phyloP scores from a whole-genome alignment of 2,113 vertebrate genomes.

The Pterocles gutturalis region DNA sequence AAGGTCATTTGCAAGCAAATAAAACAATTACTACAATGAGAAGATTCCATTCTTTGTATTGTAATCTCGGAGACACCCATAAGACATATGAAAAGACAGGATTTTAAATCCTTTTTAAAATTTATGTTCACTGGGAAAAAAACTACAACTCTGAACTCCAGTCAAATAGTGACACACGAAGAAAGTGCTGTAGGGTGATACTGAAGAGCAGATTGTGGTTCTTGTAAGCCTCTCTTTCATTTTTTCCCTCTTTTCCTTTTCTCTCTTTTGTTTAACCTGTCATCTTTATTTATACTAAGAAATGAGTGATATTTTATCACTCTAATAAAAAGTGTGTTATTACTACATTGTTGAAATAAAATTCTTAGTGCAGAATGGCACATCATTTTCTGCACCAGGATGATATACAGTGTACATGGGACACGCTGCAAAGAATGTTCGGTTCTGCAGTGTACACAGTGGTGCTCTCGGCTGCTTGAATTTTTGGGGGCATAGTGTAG shows the following conservation, averaged over 20 bases:
- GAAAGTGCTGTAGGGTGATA: not conserved
- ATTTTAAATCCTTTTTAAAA: not conserved
- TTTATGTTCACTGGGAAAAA: not conserved
- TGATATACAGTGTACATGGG: not conserved
- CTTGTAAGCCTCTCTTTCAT: not conserved
- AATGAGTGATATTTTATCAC: conserved; percentile 24
- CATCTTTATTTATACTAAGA: conserved; percentile 32
- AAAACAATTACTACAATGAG: not conserved
- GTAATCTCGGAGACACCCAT: not conserved
- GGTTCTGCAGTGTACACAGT: not conserved
- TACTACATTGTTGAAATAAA: conserved; percentile 6
- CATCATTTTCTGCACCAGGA: not conserved
- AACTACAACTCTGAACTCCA: not conserved
- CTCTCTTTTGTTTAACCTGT: not conserved
- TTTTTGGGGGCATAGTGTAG: not conserved
- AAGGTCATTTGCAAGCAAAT: not conserved
- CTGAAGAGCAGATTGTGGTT: not conserved
- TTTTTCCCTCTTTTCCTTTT: not conserved
- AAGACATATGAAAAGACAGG: not conserved
- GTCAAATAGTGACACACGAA: not conserved
- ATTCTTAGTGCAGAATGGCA: not conserved
- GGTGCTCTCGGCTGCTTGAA: conserved; percentile 3
- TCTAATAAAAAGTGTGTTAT: conserved; percentile 28
- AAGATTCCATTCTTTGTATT: conserved; percentile 12
- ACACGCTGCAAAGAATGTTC: not conserved